Conservation (phyloP, 2,888 invertebrate species). For the Heliconius cydno region DNA sequence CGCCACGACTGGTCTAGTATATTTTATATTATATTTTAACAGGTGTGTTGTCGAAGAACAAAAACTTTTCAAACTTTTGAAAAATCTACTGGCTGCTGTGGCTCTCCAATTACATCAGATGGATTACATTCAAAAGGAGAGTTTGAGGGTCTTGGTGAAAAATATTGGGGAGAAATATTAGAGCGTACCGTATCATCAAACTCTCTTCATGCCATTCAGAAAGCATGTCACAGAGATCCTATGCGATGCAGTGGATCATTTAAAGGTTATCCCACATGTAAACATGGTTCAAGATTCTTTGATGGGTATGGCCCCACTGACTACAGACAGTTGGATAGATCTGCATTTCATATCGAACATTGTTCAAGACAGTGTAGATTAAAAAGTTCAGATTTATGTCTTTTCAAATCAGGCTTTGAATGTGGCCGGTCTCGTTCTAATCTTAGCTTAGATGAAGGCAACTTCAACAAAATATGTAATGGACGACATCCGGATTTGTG, state of each 20-base stretch:
- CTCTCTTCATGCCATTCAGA: constrained; percentile 88
- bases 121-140: constrained; percentile 82
- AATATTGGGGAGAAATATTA: constrained; percentile 90
- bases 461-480: constrained; percentile 77
- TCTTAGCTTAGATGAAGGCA: constrained; percentile 77
- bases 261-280: constrained; percentile 75
- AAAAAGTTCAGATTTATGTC: constrained; percentile 77
- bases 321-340: constrained; percentile 74
- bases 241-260: constrained; percentile 76
- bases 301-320: constrained; percentile 75
- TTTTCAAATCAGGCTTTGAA: constrained; percentile 76
- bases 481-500: constrained; percentile 81
- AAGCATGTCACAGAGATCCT: constrained; percentile 76
- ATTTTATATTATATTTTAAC: constrained; percentile 33
- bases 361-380: constrained; percentile 77
- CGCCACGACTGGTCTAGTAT: neutral
- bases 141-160: constrained; percentile 87
- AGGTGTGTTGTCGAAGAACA: constrained; percentile 76
- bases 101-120: constrained; percentile 77
- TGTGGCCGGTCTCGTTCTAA: constrained; percentile 79
- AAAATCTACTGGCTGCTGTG: constrained; percentile 77
- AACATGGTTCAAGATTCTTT: constrained; percentile 75
- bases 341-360: constrained; percentile 78
- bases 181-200: constrained; percentile 90
- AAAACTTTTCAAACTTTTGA: constrained; percentile 74